Base-by-base conservation (phyloP, 2,113 vertebrate genomes). In the Gasterosteus aculeatus region DNA sequence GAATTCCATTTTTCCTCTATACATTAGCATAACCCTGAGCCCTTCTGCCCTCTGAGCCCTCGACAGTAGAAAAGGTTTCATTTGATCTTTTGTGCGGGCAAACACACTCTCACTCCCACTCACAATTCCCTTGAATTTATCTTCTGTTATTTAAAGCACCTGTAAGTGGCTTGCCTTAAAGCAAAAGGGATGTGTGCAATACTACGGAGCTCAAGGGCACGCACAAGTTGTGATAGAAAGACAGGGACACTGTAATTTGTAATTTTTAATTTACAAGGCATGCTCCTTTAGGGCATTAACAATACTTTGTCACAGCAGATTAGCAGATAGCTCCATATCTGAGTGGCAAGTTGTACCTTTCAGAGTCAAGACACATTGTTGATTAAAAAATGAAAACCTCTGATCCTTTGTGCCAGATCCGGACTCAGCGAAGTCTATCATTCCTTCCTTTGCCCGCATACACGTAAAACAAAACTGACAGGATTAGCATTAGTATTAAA, bases 11-110 rank as follows among this genome's bases (percentile, higher is more conserved):
- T 70, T 82, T 82, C 54, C 62, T 42, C 58, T 10, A 81, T 22
- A 76, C 63, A 86, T 87, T 86, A 85, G 69, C 81, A 84, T 86
- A 80, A 83, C 75, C 69, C 75, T 75, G 59, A 68, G 69, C 31
- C 75, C 42, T 16, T 51, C 53, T 75, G 74, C 61, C 65, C 76
- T 75, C 59, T 58, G 67, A 71, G 71, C 80, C 85, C 68, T 74
- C 57, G 49, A 71, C 68, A 65, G 65, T 39, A 38, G 59, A 57
- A 61, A 26, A 71, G 73, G 66, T 63, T 85, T 71, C 76, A 86
- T 88, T 89, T 88, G 56, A 83, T 87, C 77, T 77, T 82, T 81
- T 79, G 69, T 47, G 42, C 15, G 60, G 4, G 42, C 44, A 5
- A 10, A 14, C 46, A 18, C 59, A 26, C 57, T 31, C 46, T 16